A percentile compares a stretch with the other conserved stretches of the same genome.
These are phyloP conservation scores for Drosophila ananassae DNA, from an alignment of 1,140 invertebrate species.

Conservation along the genomic window DNA sequence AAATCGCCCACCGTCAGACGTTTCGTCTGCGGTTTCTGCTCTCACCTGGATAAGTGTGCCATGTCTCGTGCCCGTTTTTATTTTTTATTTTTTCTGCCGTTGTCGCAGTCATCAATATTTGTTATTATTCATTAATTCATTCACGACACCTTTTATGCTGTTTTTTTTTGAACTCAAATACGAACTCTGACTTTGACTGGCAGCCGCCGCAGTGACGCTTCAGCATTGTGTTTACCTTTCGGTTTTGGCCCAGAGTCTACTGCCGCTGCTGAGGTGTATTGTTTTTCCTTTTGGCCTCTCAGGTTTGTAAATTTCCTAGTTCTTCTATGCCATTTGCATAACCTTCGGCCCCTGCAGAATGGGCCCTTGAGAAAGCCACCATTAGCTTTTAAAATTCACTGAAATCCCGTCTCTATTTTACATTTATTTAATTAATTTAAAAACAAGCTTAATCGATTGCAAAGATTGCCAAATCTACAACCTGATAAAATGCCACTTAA, in stretches of 20 bases:
- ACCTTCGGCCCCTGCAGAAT: conserved; percentile 53
- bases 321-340: conserved; percentile 63
- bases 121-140: conserved; percentile 75
- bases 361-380: conserved; percentile 53
- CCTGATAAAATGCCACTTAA: neutral
- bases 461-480: conserved; percentile 3
- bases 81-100: conserved; percentile 15
- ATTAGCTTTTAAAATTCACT: neutral
- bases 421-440: conserved; percentile 33
- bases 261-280: conserved; percentile 36
- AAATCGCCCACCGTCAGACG: conserved; percentile 62
- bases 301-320: conserved; percentile 72
- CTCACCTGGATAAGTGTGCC: conserved; percentile 49
- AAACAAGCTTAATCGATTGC: conserved; percentile 5
- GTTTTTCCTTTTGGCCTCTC: conserved; percentile 37
- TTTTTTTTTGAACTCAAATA: conserved; percentile 37
- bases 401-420: neutral
- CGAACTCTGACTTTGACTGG: conserved; percentile 65
- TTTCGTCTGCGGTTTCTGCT: conserved; percentile 42
- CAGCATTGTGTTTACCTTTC: conserved; percentile 40
- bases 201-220: conserved; percentile 28
- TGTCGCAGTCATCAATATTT: conserved; percentile 51
- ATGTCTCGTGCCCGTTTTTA: conserved; percentile 35
- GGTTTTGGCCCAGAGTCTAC: conserved; percentile 11
- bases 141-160: conserved; percentile 67